Evolutionary conservation across 1,140 invertebrate genomes (phyloP), one percentile per base, ranked within the genome.

Genomic region (Stenopsyche tienmushanensis): DNA sequence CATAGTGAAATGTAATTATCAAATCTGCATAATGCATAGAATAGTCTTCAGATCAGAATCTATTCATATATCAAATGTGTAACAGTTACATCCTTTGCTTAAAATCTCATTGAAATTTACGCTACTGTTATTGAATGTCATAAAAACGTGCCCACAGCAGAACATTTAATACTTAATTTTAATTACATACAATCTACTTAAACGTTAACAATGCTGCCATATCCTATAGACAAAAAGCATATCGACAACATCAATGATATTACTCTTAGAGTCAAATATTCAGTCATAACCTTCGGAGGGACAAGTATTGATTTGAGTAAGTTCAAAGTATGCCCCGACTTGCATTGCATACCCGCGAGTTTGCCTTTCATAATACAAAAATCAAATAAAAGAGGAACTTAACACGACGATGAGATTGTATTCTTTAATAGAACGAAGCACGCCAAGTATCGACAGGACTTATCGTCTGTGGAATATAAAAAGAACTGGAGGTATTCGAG

Each of bases 401-500:
- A 7, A 34, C 29, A 13, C 29, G 13, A 34, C 29, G 29, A 13
- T 34, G 29, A 34, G 29, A 34, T 34, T 34, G 5, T 34, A 7
- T 7, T 34, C 29, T 34, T 80, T 77, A 81, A 72, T 80, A 81
- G 66, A 81, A 81, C 0, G 79, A 81, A 26, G 78, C 76, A 50
- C 80, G 78, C 79, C 78, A 81, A 63, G 77, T 77, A 45, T 79
- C 72, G 3, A 76, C 74, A 5, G 76, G 76, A 24, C 50, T 78
- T 75, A 57, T 76, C 71, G 29, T 72, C 67, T 13, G 66, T 72
- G 15, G 74, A 50, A 3, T 72, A 63, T 41, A 75, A 64, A 18
- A 71, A 26, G 29, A 69, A 49, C 9, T 53, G 64, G 50, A 50
- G 69, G 74, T 39, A 72, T 77, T 63, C 26, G 54, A 71, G n/a